Conservation (phyloP, 2,888 invertebrate species). For the Cheiracanthium punctorium region DNA sequence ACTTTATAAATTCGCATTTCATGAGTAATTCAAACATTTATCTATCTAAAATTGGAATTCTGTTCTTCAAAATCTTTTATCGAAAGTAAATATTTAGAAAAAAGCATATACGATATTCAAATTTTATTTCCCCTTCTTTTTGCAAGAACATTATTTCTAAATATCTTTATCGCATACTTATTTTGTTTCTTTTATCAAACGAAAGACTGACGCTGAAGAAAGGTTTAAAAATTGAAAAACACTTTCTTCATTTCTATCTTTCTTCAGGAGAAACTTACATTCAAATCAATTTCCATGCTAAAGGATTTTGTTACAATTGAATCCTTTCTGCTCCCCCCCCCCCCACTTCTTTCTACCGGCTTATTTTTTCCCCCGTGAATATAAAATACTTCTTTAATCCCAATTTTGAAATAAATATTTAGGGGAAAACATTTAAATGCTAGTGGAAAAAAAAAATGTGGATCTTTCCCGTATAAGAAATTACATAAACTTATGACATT, state of each 20-base stretch:
- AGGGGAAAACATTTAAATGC: not conserved
- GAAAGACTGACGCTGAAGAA: not conserved
- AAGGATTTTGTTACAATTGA: not conserved
- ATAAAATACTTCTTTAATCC: not conserved
- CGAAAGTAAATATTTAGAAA: not conserved
- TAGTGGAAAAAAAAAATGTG: slow-evolving; percentile 20
- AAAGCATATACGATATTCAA: not conserved
- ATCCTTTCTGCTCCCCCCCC: too few species aligned
- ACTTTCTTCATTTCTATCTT: not conserved
- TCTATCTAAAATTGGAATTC: too few species aligned
- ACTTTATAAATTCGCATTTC: too few species aligned
- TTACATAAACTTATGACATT: slow-evolving; percentile 33
- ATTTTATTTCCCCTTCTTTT: not conserved
- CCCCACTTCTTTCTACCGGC: not conserved
- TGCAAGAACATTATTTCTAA: not conserved
- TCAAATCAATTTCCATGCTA: not conserved
- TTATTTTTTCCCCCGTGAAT: not conserved
- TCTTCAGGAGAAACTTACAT: not conserved
- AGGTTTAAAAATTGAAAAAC: not conserved
- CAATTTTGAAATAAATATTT: slow-evolving; percentile 16
- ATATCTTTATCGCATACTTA: not conserved
- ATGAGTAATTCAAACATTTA: too few species aligned
- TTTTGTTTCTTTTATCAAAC: not conserved
- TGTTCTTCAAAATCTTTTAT: too few species aligned
- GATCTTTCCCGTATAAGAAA: not conserved